phyloP scores from a whole-genome alignment of 2,113 vertebrate species.

The Anarhynchus alexandrinus region DNA sequence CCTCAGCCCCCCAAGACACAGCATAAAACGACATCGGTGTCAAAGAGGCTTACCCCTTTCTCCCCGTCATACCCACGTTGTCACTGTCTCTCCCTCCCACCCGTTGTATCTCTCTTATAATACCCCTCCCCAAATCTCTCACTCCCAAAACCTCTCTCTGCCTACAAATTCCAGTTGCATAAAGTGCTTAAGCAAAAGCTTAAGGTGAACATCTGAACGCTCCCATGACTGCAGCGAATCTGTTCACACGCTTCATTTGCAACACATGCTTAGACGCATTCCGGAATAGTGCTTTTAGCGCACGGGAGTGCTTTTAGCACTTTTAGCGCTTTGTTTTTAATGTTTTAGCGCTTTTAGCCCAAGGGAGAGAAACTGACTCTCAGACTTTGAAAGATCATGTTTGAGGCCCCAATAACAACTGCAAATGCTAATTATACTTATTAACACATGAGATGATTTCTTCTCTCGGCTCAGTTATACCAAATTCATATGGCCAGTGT shows the following conservation, averaged over 20 bases:
- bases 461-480: not conserved
- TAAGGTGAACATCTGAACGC: not conserved
- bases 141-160: not conserved
- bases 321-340: not conserved
- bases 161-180: not conserved
- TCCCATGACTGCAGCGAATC: not conserved
- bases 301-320: not conserved
- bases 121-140: not conserved
- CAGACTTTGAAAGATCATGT: not conserved
- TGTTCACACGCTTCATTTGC: not conserved
- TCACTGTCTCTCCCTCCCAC: too few species aligned
- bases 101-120: too few species aligned
- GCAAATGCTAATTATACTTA: not conserved
- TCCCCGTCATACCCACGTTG: not conserved
- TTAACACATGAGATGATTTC: not conserved
- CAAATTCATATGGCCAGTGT: not conserved
- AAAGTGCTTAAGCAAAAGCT: not conserved
- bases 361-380: not conserved
- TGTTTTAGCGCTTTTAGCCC: not conserved
- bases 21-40: not conserved
- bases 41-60: not conserved
- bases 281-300: not conserved
- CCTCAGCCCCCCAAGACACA: not conserved
- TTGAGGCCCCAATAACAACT: not conserved
- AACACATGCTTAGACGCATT: not conserved